phyloP scores from a whole-genome alignment of 2,888 invertebrate genomes.

The Plutella xylostella region DNA sequence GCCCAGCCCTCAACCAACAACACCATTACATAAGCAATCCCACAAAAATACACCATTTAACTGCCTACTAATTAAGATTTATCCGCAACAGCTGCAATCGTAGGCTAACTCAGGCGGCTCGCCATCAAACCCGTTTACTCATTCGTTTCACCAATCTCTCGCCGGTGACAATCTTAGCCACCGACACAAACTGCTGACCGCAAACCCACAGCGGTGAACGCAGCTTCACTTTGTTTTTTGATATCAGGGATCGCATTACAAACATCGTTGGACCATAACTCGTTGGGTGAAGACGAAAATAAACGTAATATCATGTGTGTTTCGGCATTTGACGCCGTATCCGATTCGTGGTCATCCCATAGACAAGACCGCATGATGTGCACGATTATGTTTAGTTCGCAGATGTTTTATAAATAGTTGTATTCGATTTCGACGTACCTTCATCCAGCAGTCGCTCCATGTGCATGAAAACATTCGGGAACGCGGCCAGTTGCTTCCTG shows the following conservation, averaged over 20 bases:
- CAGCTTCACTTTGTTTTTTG: conserved; percentile 59
- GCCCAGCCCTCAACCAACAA: conserved; percentile 38
- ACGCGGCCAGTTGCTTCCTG: conserved; percentile 99
- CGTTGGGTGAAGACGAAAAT: conserved; percentile 67
- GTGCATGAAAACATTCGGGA: conserved; percentile 99
- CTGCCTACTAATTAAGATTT: conserved; percentile 28
- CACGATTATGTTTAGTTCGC: conserved; percentile 26
- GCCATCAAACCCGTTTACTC: conserved; percentile 50
- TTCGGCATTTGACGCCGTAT: conserved; percentile 64
- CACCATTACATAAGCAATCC: conserved; percentile 37
- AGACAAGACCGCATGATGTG: conserved; percentile 49
- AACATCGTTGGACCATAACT: conserved; percentile 67
- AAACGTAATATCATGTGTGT: conserved; percentile 68
- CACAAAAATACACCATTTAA: conserved; percentile 27
- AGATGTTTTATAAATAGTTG: conserved; percentile 38
- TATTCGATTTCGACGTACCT: conserved; percentile 76
- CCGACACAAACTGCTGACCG: conserved; percentile 42
- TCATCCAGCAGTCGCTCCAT: conserved; percentile 99
- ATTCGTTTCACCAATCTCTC: conserved; percentile 55
- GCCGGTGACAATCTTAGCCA: conserved; percentile 54
- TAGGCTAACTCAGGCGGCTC: conserved; percentile 21
- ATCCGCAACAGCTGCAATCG: conserved; percentile 45
- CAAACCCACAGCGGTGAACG: conserved; percentile 46
- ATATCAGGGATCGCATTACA: conserved; percentile 65
- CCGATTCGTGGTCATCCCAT: conserved; percentile 50